Evolutionary conservation across 2,888 invertebrate species (phyloP).

Genomic region (Aleiodes leptofemur): DNA sequence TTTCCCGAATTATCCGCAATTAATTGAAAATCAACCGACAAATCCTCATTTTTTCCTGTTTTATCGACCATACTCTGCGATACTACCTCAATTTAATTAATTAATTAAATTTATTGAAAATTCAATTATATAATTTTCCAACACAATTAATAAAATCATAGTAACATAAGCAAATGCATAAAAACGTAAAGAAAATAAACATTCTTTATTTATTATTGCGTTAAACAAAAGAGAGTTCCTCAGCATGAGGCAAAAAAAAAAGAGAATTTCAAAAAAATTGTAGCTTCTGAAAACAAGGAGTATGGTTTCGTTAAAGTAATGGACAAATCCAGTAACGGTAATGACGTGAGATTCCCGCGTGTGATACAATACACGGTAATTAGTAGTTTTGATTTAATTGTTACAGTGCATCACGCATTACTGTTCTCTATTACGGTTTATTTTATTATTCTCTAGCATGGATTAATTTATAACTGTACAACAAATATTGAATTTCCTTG

Average conservation of each 20-base stretch:
- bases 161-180: too few species aligned
- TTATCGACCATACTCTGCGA: too few species aligned
- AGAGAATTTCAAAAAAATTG: not conserved
- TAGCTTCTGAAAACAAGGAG: slow-evolving; percentile 3
- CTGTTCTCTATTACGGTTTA: not conserved
- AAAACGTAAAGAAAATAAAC: not conserved
- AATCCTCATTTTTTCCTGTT: too few species aligned
- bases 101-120: too few species aligned
- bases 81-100: too few species aligned
- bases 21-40: too few species aligned
- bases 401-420: slow-evolving; percentile 8
- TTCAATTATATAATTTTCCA: too few species aligned
- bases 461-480: not conserved
- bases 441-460: not conserved
- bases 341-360: slow-evolving; percentile 16
- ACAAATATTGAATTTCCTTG: not conserved
- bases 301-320: slow-evolving; percentile 12
- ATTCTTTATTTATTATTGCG: slow-evolving; percentile 20
- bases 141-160: too few species aligned
- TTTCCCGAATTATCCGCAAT: too few species aligned
- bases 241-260: not conserved
- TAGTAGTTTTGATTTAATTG: slow-evolving; percentile 30
- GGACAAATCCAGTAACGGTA: slow-evolving; percentile 10
- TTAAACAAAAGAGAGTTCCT: slow-evolving; percentile 13
- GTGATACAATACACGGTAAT: slow-evolving; percentile 29